These are phyloP conservation scores for Antechinus flavipes DNA, from an alignment of 2,113 vertebrate species.

Conservation along the genomic window DNA sequence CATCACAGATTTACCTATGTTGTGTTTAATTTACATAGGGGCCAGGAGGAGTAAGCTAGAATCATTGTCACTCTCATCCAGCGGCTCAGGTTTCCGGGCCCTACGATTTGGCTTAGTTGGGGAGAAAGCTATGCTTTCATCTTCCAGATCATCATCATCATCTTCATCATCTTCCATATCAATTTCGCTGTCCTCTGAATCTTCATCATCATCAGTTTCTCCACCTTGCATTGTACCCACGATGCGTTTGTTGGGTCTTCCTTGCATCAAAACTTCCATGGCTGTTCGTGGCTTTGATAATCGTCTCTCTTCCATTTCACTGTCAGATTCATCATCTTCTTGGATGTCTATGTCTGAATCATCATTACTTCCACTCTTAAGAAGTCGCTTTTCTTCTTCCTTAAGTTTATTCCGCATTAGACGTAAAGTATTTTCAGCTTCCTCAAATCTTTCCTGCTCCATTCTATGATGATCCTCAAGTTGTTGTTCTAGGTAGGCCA, in stretches of 20 bases:
- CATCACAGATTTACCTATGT: conserved; percentile 19
- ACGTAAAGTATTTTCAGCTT: conserved; percentile 92
- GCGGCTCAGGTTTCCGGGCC: conserved; percentile 86
- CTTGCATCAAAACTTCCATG: conserved; percentile 86
- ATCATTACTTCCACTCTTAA: conserved; percentile 90
- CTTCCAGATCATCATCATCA: conserved; percentile 89
- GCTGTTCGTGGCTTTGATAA: conserved; percentile 82
- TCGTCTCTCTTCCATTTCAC: conserved; percentile 88
- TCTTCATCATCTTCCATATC: conserved; percentile 89
- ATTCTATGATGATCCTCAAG: conserved; percentile 91
- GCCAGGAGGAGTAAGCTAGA: conserved; percentile 81
- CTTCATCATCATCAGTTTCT: conserved; percentile 91
- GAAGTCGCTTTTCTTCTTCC: conserved; percentile 92
- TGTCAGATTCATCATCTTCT: conserved; percentile 92
- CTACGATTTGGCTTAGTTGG: conserved; percentile 82
- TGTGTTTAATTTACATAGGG: conserved; percentile 37
- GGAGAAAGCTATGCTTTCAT: conserved; percentile 87
- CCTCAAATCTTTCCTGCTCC: conserved; percentile 97
- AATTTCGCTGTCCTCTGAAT: conserved; percentile 92
- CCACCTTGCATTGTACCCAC: conserved; percentile 95
- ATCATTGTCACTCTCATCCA: conserved; percentile 96
- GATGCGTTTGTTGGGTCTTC: conserved; percentile 86
- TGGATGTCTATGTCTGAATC: conserved; percentile 94
- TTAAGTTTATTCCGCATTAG: conserved; percentile 93
- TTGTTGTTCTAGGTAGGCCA: conserved; percentile 93